Evolutionary conservation across 2,113 vertebrate species (phyloP).

Genomic region (Emberiza fucata): DNA sequence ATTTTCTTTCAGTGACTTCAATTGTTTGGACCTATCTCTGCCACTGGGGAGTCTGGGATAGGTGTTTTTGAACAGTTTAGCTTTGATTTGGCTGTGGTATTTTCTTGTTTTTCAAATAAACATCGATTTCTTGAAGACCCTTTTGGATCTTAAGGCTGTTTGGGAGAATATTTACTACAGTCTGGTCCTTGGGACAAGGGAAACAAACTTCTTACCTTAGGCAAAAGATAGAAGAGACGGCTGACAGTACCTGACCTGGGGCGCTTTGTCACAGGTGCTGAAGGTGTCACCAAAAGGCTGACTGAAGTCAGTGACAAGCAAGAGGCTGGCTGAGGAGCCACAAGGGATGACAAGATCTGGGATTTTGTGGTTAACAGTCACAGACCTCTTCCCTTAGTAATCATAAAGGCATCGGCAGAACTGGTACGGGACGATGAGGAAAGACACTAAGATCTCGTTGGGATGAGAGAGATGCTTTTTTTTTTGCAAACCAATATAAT

Average conservation of each 20-base stretch:
- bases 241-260: background rate
- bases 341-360: background rate
- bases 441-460: background rate
- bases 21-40: background rate
- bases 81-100: constrained; percentile 52
- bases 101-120: constrained; percentile 60
- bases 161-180: constrained; percentile 22
- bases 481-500: background rate
- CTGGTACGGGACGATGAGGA: background rate
- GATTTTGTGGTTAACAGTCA: background rate
- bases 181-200: background rate
- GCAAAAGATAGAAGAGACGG: constrained; percentile 21
- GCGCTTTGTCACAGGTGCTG: constrained; percentile 17
- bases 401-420: background rate
- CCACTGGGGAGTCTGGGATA: constrained; percentile 12
- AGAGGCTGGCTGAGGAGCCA: background rate
- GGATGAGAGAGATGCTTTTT: background rate
- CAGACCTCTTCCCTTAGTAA: background rate
- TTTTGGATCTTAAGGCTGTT: constrained; percentile 30
- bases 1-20: constrained; percentile 46
- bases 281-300: constrained; percentile 26
- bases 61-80: constrained; percentile 35
- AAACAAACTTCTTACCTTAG: constrained; percentile 53
- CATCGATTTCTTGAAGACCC: constrained; percentile 35
- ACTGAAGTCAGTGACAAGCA: constrained; percentile 3